These are phyloP conservation scores for Agrotis clavis DNA, from an alignment of 2,888 invertebrate species.

Conservation along the genomic window DNA sequence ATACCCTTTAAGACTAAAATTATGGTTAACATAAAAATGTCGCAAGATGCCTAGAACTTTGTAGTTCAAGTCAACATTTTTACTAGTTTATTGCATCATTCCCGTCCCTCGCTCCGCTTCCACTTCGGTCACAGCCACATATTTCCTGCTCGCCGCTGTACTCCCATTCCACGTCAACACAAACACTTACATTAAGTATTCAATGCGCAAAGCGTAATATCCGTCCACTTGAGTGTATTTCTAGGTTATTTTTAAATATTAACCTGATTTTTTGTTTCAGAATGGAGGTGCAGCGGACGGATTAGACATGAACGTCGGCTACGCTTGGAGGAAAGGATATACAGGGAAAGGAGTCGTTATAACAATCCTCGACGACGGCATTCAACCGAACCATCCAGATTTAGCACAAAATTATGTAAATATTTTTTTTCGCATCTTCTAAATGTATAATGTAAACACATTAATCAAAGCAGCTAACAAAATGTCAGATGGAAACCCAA, in stretches of 20 bases:
- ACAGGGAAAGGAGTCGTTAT: slow-evolving; percentile 99
- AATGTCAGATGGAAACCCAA: slow-evolving; percentile 46
- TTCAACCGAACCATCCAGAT: slow-evolving; percentile 98
- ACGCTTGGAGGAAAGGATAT: slow-evolving; percentile 98
- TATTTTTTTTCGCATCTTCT: slow-evolving; percentile 66
- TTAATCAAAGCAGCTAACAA: slow-evolving; percentile 44
- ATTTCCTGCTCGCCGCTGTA: slow-evolving; percentile 41
- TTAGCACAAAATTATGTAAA: slow-evolving; percentile 97
- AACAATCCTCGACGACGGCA: slow-evolving; percentile 99
- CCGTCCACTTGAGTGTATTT: slow-evolving; percentile 60
- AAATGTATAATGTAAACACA: slow-evolving; percentile 30
- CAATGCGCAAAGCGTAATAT: slow-evolving; percentile 51
- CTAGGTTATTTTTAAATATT: slow-evolving; percentile 53
- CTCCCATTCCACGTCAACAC: slow-evolving; percentile 49
- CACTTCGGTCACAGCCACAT: slow-evolving; percentile 1
- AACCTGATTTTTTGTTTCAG: slow-evolving; percentile 86
- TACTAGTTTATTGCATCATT: neutral
- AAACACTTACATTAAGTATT: slow-evolving; percentile 60
- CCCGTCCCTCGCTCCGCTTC: neutral
- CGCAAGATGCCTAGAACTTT: neutral
- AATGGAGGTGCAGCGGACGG: slow-evolving; percentile 98
- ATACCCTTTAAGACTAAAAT: neutral
- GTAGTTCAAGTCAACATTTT: neutral
- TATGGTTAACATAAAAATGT: neutral
- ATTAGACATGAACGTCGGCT: slow-evolving; percentile 98